Conservation (phyloP, 2,888 invertebrate genomes). For the Sminthurinus aureus region DNA sequence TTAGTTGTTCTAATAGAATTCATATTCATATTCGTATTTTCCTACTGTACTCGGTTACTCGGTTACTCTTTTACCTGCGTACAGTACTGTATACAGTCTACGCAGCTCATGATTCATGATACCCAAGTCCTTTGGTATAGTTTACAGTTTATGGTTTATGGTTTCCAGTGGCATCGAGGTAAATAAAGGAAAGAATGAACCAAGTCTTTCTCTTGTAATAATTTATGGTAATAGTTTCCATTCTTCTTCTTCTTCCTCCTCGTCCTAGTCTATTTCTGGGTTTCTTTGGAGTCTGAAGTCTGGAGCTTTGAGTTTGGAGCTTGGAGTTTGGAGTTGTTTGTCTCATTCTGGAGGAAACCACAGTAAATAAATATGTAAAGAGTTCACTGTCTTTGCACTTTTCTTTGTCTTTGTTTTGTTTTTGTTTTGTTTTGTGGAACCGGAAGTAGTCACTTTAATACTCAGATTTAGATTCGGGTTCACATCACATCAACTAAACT, state of each 20-base stretch:
- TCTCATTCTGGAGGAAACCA: background rate
- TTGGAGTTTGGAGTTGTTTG: no score
- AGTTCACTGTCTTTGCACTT: background rate
- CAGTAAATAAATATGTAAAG: background rate
- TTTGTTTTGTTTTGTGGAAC: background rate
- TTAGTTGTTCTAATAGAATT: background rate
- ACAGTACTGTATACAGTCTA: no score
- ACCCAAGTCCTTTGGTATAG: conserved; percentile 22
- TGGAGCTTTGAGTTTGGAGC: background rate
- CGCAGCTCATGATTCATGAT: background rate
- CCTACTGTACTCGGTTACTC: no score
- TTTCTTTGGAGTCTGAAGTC: background rate
- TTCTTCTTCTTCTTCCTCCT: background rate
- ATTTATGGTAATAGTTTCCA: background rate
- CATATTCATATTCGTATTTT: background rate
- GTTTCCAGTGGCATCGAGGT: background rate
- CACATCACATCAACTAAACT: no score
- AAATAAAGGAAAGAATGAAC: background rate
- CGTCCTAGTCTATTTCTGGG: background rate
- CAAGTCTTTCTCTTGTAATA: background rate
- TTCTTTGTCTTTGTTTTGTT: no score
- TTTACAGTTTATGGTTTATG: background rate
- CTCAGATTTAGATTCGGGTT: no score
- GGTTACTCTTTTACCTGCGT: no score
- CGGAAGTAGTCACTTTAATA: no score